Evolutionary conservation across 2,113 vertebrate genomes (phyloP).

Genomic region (Hystrix brachyura): DNA sequence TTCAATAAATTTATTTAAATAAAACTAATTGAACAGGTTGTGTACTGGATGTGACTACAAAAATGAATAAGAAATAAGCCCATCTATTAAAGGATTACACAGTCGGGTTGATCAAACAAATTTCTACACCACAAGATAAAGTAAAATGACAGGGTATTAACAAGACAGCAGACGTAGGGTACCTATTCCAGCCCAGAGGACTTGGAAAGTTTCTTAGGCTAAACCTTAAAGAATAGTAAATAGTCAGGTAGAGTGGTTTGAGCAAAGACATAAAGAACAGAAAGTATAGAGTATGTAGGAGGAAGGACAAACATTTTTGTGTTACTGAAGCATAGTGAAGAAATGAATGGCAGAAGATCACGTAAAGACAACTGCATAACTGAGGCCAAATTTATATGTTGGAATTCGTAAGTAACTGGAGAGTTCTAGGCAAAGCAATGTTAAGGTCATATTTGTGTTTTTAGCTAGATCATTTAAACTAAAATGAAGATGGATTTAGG

Average conservation of each 20-base stretch:
- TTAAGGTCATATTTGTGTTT: slow-evolving; percentile 27
- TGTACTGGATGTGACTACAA: slow-evolving; percentile 7
- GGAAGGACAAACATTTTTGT: slow-evolving; percentile 38
- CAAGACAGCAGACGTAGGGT: background rate
- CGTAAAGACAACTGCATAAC: background rate
- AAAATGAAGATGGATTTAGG: background rate
- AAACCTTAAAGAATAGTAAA: slow-evolving; percentile 12
- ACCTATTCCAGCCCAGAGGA: background rate
- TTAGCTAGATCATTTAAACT: slow-evolving; percentile 21
- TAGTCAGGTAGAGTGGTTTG: background rate
- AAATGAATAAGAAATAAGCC: background rate
- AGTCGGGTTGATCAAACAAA: slow-evolving; percentile 11
- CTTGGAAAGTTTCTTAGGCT: background rate
- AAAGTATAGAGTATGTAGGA: background rate
- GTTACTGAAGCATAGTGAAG: slow-evolving; percentile 30
- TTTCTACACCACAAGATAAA: slow-evolving; percentile 14
- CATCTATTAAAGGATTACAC: slow-evolving; percentile 5
- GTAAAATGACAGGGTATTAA: background rate
- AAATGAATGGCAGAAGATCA: slow-evolving; percentile 13
- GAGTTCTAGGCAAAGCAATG: slow-evolving; percentile 28
- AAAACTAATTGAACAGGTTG: slow-evolving; percentile 39
- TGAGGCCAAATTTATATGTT: slow-evolving; percentile 10
- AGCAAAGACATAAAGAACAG: slow-evolving; percentile 44
- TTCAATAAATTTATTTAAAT: slow-evolving; percentile 44
- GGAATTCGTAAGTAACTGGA: slow-evolving; percentile 31